These are phyloP conservation scores for Calonectris borealis DNA, from an alignment of 2,113 vertebrate genomes.

Conservation along the genomic window DNA sequence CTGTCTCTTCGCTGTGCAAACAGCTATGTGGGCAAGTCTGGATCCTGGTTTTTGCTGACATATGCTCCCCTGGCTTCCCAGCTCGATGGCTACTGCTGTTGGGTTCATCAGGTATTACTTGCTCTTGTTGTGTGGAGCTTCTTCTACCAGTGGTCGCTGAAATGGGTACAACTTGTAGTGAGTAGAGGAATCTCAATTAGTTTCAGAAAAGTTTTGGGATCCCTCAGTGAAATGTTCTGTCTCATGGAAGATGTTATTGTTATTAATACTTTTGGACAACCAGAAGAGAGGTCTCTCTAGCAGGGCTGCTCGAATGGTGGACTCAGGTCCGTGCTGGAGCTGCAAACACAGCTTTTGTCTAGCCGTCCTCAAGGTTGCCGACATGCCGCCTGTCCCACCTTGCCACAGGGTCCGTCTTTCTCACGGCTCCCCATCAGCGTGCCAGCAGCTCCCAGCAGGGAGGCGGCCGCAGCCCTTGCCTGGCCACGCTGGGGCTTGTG, in stretches of 20 bases:
- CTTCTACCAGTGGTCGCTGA: background rate
- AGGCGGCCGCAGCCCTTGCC: background rate
- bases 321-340: background rate
- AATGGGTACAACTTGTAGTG: background rate
- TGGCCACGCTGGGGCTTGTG: background rate
- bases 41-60: background rate
- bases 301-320: background rate
- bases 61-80: background rate
- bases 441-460: background rate
- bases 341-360: background rate
- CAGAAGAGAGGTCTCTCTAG: background rate
- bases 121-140: background rate
- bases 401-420: background rate
- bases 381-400: background rate
- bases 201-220: background rate
- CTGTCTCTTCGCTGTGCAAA: background rate
- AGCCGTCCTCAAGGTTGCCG: background rate
- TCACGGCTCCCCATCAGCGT: fast-evolving
- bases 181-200: background rate
- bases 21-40: background rate
- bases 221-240: background rate
- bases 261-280: background rate
- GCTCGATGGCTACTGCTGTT: background rate
- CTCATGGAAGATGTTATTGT: background rate
- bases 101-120: background rate